Conservation (phyloP, 2,113 vertebrate genomes). For the Passer domesticus region DNA sequence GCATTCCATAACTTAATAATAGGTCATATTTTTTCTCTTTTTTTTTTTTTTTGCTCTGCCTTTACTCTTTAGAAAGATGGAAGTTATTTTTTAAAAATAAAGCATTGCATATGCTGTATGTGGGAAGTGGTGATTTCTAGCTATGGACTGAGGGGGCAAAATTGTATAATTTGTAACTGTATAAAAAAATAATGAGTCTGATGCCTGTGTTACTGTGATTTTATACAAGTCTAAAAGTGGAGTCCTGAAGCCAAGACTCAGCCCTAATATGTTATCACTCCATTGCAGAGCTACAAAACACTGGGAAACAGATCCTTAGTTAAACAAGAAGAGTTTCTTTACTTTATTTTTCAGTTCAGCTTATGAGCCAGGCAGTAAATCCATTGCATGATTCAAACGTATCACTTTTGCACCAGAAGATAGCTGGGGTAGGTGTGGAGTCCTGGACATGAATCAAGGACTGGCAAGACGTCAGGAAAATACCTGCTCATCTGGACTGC, state of each 20-base stretch:
- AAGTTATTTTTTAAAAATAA: constrained; percentile 45
- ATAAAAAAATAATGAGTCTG: constrained; percentile 50
- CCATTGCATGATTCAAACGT: constrained; percentile 1
- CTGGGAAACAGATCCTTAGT: not conserved
- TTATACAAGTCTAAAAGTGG: constrained; percentile 23
- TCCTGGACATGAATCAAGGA: constrained; percentile 31
- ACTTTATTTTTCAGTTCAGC: not conserved
- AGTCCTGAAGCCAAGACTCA: not conserved
- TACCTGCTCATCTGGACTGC: constrained; percentile 28
- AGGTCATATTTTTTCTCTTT: constrained; percentile 30
- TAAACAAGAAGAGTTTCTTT: not conserved
- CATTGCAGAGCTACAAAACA: not conserved
- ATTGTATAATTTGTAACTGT: constrained; percentile 7
- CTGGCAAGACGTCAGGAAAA: constrained; percentile 31
- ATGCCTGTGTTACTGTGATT: constrained; percentile 13
- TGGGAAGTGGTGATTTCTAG: constrained; percentile 62
- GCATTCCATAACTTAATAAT: constrained; percentile 5
- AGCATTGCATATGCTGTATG: constrained; percentile 37
- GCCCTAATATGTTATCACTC: not conserved
- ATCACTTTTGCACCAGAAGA: not conserved
- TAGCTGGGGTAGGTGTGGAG: constrained; percentile 35
- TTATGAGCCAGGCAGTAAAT: not conserved
- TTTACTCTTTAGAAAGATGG: constrained; percentile 19
- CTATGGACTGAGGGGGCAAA: constrained; percentile 47
- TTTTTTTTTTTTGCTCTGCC: not conserved